These are phyloP conservation scores for Rotaria socialis DNA, from an alignment of 2,888 invertebrate species.

Conservation along the genomic window DNA sequence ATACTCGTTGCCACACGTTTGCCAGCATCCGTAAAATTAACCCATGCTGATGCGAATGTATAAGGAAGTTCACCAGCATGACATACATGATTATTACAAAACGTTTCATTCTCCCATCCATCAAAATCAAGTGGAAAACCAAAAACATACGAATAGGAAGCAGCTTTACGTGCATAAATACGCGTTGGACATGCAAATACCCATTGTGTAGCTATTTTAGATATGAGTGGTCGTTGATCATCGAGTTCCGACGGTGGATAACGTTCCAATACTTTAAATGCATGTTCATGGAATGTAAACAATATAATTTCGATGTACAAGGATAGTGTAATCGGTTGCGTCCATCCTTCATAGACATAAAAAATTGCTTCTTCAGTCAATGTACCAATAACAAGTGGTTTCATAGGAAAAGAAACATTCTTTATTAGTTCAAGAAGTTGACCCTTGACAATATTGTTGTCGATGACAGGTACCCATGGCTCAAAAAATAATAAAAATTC, in stretches of 20 bases:
- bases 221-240: slow-evolving; percentile 48
- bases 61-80: slow-evolving; percentile 47
- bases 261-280: slow-evolving; percentile 48
- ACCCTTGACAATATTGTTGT: slow-evolving; percentile 50
- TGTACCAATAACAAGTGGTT: slow-evolving; percentile 52
- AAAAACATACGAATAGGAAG: slow-evolving; percentile 50
- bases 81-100: slow-evolving; percentile 52
- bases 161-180: slow-evolving; percentile 48
- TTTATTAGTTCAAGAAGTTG: slow-evolving; percentile 49
- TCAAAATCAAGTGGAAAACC: slow-evolving; percentile 51
- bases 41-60: slow-evolving; percentile 35
- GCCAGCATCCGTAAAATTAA: slow-evolving; percentile 42
- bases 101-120: slow-evolving; percentile 51
- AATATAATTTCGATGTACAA: slow-evolving; percentile 49
- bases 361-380: slow-evolving; percentile 51
- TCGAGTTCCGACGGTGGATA: slow-evolving; percentile 48
- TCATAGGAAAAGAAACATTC: slow-evolving; percentile 47
- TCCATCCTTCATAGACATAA: slow-evolving; percentile 51
- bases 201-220: slow-evolving; percentile 50
- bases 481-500: slow-evolving; percentile 52
- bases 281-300: slow-evolving; percentile 49
- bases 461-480: slow-evolving; percentile 52
- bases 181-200: slow-evolving; percentile 51
- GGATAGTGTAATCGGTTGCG: slow-evolving; percentile 47
- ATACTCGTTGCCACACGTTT: slow-evolving; percentile 39